phyloP scores from a whole-genome alignment of 2,113 vertebrate species.

The Leucopsar rothschildi region DNA sequence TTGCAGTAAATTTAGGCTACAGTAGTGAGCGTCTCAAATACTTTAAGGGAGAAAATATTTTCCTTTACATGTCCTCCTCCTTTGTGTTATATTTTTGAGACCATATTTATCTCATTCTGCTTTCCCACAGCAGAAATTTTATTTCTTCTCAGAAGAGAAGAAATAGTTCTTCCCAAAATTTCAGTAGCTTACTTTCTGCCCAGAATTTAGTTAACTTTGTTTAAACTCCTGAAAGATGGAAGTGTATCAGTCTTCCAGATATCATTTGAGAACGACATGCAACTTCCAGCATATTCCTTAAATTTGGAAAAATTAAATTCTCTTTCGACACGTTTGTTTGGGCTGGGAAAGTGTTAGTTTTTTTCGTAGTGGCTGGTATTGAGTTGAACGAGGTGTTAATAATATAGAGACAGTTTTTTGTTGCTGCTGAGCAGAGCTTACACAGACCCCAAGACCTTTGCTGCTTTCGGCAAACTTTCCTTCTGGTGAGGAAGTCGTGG shows the following conservation, averaged over 20 bases:
- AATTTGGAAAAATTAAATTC: not conserved
- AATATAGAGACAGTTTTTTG: not conserved
- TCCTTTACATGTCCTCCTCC: not conserved
- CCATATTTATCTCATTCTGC: not conserved
- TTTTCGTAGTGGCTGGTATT: not conserved
- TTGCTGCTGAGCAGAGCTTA: not conserved
- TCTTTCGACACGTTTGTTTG: not conserved
- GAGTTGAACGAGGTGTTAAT: accelerated
- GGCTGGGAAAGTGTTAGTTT: not conserved
- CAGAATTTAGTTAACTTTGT: not conserved
- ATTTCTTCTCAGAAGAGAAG: not conserved
- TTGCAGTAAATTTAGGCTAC: not conserved
- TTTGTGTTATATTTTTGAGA: not conserved
- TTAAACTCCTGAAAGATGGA: not conserved
- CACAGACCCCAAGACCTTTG: not conserved
- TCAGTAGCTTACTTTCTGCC: not conserved
- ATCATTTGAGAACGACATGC: not conserved
- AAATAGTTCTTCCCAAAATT: not conserved
- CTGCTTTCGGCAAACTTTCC: not conserved
- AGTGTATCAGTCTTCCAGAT: not conserved
- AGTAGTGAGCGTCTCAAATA: not conserved
- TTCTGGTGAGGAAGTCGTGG: accelerated
- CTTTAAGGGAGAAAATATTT: not conserved
- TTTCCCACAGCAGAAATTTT: not conserved
- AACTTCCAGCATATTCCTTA: not conserved